Conservation (phyloP, 1,140 invertebrate genomes). For the Thaumatotibia leucotreta region DNA sequence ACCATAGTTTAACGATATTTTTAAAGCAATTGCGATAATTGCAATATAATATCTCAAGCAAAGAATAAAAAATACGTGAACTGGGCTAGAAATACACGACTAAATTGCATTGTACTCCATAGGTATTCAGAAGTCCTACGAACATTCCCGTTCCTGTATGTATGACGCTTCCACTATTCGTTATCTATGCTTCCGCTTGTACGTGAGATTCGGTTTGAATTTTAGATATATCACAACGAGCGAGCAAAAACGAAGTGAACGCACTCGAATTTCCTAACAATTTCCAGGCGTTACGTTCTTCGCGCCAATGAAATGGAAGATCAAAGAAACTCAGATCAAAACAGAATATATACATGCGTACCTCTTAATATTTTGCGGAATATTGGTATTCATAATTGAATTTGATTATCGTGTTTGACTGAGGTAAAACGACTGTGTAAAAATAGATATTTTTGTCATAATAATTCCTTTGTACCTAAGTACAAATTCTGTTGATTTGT, state of each 20-base stretch:
- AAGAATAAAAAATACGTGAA: no score
- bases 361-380: neutral
- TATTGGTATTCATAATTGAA: neutral
- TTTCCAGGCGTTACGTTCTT: neutral
- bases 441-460: no score
- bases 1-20: no score
- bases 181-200: neutral
- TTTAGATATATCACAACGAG: conserved; percentile 7
- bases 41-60: no score
- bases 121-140: neutral
- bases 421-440: neutral
- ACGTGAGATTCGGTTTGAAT: conserved; percentile 12
- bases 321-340: neutral
- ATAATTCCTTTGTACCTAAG: no score
- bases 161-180: neutral
- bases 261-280: neutral
- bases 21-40: no score
- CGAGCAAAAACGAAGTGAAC: neutral
- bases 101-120: no score
- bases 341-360: neutral
- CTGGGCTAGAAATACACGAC: no score
- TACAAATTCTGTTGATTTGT: no score
- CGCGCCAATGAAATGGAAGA: neutral
- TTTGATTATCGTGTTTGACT: neutral
- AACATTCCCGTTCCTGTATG: neutral